Evolutionary conservation across 2,797 vertebrate genomes (phyloP), one percentile per base, ranked within the genome.

Genomic region (Thaleichthys pacificus): DNA sequence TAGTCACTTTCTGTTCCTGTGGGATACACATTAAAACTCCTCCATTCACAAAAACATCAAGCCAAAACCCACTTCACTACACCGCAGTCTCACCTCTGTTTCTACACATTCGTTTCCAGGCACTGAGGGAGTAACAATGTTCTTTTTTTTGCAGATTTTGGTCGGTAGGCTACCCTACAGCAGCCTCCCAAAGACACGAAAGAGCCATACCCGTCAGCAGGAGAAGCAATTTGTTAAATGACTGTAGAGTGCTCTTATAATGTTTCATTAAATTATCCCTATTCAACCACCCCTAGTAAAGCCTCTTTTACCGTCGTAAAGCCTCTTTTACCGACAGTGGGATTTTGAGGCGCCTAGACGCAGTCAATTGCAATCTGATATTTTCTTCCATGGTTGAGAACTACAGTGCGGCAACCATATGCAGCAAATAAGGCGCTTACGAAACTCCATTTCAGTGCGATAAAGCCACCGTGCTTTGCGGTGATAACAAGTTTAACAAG

Each of bases 261-360:
- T 89, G 86, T 91, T 91, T 92, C 86, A 92, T 90, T 91, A 87
- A 93, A 92, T 91, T 84, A 91, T 90, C 87, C 83, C 84, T 86
- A 85, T 91, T 91, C 87, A 84, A 77, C 78, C 76, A 74, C 79
- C 81, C 81, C 72, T 72, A 77, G 85, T 84, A 91, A 92, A 90
- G 86, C 89, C 85, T 90, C 89, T 91, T 86, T 89, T 76, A 75
- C 85, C 81, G 78, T 76, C 78, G 82, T 77, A 91, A 92, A 90
- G 86, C 89, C 85, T 90, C 89, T 91, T 86, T 89, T 76, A 74
- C 78, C 22, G 35, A 85, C 77, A 70, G 70, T 70, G 81, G 83
- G 89, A 85, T 85, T 86, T 84, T 3, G 38, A 86, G 77, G 73
- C 80, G 78, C 61, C n/a, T 42, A 73, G 78, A 64, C n/a, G 68